Base-by-base conservation (phyloP, 2,113 vertebrate species). In the Vombatus ursinus region DNA sequence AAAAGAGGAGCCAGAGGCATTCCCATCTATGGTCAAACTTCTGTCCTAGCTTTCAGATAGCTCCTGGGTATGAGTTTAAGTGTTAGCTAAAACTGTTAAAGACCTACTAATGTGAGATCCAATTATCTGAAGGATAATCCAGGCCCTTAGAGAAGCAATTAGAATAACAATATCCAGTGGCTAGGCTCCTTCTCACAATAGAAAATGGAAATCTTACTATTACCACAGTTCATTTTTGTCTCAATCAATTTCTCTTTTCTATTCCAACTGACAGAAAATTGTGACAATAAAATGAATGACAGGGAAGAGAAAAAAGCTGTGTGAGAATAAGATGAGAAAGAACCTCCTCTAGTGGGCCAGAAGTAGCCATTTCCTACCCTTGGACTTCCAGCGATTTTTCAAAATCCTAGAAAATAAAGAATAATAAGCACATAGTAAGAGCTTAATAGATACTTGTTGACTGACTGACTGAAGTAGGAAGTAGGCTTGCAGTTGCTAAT, bases 231-330 rank as follows among this genome's bases (percentile, higher is more conserved):
- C 54, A 96, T 93, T 94, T 97, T 14, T 26, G n/a, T 84, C 91
- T 96, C 92, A 91, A 61, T 92, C 61, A 91, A 53, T 96, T 95
- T 96, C n/a, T 84, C 16, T 84, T 96, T 97, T 31, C 3, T 28
- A 95, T 94, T 94, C 95, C 92, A 93, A 92, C 37, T 93, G 93
- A 91, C 77, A 94, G 68, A 77, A 96, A 96, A 94, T 97, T 93
- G 89, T 92, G 96, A 95, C n/a, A 94, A 93, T 90, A 84, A 84
- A 95, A 90, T 77, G 93, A 95, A 92, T 26, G 37, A 91, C 49
- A 48, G 19, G 92, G 77, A 92, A 89, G 11, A 26, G 57, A 25
- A 14, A 93, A 52, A 53, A 57, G 3, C 14, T 89, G 0, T 61
- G 47, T 48, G 9, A 93, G 53, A 52, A 23, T 91, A 92, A 90